Percentiles rank a stretch among this genome's conserved stretches.
Evolutionary conservation across 2,113 vertebrate species (phyloP).

Genomic region (Xenotilapia longispinis): DNA sequence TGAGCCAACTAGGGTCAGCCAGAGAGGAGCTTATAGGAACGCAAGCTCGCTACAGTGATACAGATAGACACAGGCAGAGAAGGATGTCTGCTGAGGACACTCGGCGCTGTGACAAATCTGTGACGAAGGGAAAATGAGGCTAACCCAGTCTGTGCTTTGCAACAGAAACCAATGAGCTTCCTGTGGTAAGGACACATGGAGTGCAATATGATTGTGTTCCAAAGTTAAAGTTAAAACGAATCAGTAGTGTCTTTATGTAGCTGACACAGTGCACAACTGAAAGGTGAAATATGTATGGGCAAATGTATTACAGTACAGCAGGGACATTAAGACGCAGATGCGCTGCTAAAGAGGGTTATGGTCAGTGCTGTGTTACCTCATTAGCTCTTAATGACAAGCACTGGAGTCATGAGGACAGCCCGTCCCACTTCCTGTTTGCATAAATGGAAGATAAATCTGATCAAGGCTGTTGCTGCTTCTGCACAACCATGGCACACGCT

Average conservation of each 20-base stretch:
- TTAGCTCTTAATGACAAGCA: conserved; percentile 17
- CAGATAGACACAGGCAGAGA: neutral
- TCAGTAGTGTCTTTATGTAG: neutral
- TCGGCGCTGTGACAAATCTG: neutral
- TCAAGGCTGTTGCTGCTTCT: neutral
- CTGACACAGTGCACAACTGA: neutral
- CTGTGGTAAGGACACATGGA: neutral
- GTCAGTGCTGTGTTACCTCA: conserved; percentile 12
- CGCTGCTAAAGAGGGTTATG: neutral
- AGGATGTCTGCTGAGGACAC: neutral
- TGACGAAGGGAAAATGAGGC: neutral
- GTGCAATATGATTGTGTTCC: neutral
- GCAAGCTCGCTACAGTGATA: neutral
- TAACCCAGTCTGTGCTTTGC: neutral
- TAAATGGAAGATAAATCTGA: conserved; percentile 1
- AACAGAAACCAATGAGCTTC: neutral
- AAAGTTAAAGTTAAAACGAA: neutral
- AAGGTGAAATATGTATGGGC: neutral
- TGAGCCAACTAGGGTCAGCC: neutral
- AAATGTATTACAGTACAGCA: neutral
- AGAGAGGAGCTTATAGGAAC: neutral
- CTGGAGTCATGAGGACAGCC: neutral
- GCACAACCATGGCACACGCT: neutral
- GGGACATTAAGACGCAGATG: neutral
- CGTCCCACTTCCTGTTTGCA: neutral